Conservation (phyloP, 2,113 vertebrate species). For the Chloebia gouldiae region DNA sequence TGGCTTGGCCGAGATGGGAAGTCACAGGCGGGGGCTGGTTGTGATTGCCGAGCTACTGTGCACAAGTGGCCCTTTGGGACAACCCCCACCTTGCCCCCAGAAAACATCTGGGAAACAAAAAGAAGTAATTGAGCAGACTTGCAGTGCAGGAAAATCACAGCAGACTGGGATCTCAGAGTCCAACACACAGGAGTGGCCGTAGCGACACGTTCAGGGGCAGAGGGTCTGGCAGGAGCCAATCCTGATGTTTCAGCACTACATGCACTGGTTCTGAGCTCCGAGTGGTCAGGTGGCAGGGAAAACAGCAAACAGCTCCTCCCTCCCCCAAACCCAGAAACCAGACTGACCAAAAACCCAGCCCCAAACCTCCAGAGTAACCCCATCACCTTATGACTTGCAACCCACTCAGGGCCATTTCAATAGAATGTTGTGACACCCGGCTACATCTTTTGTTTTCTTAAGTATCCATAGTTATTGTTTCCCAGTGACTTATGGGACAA, state of each 20-base stretch:
- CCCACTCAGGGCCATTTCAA: neutral
- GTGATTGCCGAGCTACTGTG: rapidly evolving
- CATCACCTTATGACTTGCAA: neutral
- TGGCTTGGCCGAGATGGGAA: rapidly evolving
- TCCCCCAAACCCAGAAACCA: no score
- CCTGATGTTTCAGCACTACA: no score
- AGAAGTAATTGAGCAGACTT: neutral
- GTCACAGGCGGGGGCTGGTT: rapidly evolving
- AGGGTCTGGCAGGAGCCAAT: rapidly evolving
- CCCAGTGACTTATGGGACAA: neutral
- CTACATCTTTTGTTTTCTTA: neutral
- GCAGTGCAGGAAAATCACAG: neutral
- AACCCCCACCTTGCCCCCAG: no score
- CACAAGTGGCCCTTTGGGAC: no score
- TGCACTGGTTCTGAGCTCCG: neutral
- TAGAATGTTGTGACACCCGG: neutral
- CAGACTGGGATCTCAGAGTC: neutral
- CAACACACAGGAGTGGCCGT: neutral
- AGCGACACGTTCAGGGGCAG: neutral
- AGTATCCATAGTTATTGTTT: neutral
- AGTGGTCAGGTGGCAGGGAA: neutral
- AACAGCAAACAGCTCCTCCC: neutral
- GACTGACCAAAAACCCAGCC: neutral
- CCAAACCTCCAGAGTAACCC: rapidly evolving
- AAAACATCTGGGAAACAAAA: neutral